Evolutionary conservation across 1,140 invertebrate genomes (phyloP), one percentile per base, ranked within the genome.

Genomic region (Eueides isabella): DNA sequence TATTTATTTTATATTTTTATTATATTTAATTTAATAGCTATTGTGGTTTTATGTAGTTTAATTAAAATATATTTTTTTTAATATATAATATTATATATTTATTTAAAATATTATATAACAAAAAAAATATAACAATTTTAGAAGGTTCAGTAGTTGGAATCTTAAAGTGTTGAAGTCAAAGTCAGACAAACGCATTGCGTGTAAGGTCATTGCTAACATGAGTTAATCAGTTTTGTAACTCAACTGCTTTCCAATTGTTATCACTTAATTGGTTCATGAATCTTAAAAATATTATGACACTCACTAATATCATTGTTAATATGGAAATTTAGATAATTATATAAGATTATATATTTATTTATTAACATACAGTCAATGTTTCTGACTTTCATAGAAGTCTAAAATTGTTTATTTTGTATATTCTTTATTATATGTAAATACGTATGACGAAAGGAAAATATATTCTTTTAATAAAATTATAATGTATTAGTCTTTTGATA

Each of bases 191-290:
- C 48, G 48, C 19, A 55, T 55, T 55, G 48, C 48, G 23, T 55
- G 48, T 55, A 67, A 67, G 66, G 29, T 19, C 66, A 31, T 55
- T 28, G 31, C n/a, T 30, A 31, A 67, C 48, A 26, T 30, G 16
- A 61, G 7, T 62, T 33, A 61, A 69, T 55, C 61, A 62, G 35
- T 70, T 63, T 29, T 41, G 44, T 35, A 71, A 66, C 48, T 16
- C 23, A 62, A 68, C 61, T 72, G 73, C 75, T 77, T 75, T 79
- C 67, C 68, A 77, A 75, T 74, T 69, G 64, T 80, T 77, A 80
- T 79, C 77, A 74, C 41, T 77, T 77, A 80, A 80, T 80, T 80
- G 78, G 73, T 80, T 75, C 75, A 74, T 74, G 75, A 74, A 80
- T 77, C 78, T 74, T 74, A 66, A 69, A 74, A 75, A 75, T 78